These are phyloP conservation scores for Hyposoter dolosus DNA, from an alignment of 2,888 invertebrate species.

Conservation along the genomic window DNA sequence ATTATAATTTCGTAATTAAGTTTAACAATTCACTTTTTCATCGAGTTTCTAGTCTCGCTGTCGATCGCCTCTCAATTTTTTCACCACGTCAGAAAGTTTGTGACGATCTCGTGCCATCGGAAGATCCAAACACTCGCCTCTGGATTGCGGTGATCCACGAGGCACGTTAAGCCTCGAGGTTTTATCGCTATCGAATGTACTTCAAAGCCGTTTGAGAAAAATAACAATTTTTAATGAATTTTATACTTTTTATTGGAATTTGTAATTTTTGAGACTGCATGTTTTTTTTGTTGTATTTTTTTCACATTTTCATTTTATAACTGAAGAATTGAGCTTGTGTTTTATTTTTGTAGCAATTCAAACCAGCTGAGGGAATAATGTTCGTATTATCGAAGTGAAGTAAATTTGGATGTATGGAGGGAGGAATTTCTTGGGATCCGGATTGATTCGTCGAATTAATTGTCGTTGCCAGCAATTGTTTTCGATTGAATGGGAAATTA, in stretches of 20 bases:
- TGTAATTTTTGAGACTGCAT: not conserved
- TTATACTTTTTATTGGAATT: not conserved
- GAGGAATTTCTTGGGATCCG: not conserved
- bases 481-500: not conserved
- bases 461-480: slow-evolving; percentile 5
- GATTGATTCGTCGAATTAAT: not conserved
- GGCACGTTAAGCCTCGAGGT: too few species aligned
- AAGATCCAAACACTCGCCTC: too few species aligned
- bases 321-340: not conserved
- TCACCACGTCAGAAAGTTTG: too few species aligned
- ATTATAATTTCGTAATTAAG: not conserved
- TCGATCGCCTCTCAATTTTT: not conserved
- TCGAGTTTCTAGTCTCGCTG: not conserved
- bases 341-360: not conserved
- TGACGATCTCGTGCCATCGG: too few species aligned
- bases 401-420: not conserved
- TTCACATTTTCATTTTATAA: not conserved
- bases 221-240: not conserved
- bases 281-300: not conserved
- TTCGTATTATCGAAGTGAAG: not conserved
- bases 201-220: too few species aligned
- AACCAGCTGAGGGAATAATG: not conserved
- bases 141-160: too few species aligned
- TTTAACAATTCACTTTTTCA: not conserved
- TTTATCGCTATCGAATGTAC: too few species aligned